phyloP scores from a whole-genome alignment of 2,113 vertebrate species.

The Triplophysa dalaica region DNA sequence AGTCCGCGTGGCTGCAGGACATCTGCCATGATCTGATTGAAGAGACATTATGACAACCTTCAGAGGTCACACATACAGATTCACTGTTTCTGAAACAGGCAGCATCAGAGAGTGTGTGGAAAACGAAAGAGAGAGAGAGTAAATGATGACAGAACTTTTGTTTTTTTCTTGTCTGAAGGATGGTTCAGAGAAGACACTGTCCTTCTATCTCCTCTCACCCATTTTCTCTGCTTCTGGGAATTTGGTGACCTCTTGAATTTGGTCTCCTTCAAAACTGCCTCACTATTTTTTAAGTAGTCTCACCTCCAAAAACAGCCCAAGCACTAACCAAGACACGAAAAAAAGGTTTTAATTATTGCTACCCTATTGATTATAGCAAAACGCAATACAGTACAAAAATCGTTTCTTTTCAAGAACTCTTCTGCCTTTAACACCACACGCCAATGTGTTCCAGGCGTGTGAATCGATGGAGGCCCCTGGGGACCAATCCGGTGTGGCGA shows the following conservation, averaged over 20 bases:
- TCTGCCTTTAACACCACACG: background rate
- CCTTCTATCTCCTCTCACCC: background rate
- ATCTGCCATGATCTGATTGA: background rate
- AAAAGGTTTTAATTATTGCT: slow-evolving; percentile 3
- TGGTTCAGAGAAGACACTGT: slow-evolving; percentile 22
- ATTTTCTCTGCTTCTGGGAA: slow-evolving; percentile 18
- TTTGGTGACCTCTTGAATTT: background rate
- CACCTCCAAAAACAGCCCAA: slow-evolving; percentile 18
- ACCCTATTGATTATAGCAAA: slow-evolving; percentile 16
- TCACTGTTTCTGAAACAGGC: background rate
- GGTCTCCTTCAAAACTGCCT: background rate
- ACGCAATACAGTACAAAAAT: slow-evolving; percentile 13
- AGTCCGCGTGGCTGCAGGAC: background rate
- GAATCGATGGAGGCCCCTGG: slow-evolving; percentile 16
- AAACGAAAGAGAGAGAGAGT: background rate
- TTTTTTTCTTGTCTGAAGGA: background rate
- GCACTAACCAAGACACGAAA: background rate
- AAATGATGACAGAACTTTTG: background rate
- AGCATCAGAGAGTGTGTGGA: background rate
- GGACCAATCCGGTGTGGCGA: slow-evolving; percentile 17
- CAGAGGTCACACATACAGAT: background rate
- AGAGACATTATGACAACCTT: background rate
- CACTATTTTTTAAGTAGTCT: background rate
- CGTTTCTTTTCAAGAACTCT: slow-evolving; percentile 20
- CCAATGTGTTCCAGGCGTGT: slow-evolving; percentile 12